Evolutionary conservation across 2,797 vertebrate genomes (phyloP).

Genomic region (Amblyopsis hoosieri): DNA sequence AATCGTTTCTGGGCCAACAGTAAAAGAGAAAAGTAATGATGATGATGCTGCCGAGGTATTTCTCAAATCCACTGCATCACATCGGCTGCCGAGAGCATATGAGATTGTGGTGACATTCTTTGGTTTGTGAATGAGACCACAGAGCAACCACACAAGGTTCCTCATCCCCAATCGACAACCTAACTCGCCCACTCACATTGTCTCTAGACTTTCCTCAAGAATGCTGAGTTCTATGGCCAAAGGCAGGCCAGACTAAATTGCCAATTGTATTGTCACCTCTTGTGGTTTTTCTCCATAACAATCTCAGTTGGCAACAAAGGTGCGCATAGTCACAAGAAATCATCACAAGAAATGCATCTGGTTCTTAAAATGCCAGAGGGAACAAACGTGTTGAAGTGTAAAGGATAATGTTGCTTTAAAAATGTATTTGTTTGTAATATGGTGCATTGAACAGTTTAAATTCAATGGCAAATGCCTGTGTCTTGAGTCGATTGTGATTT

Average conservation of each 20-base stretch:
- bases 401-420: conserved; percentile 1
- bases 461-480: too few relatives aligned
- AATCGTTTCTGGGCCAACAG: conserved; percentile 60
- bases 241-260: conserved; percentile 63
- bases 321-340: conserved; percentile 27
- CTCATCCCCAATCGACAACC: conserved; percentile 56
- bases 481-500: conserved; percentile 6
- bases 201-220: conserved; percentile 74
- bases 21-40: conserved; percentile 64
- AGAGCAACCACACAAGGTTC: conserved; percentile 69
- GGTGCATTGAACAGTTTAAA: too few relatives aligned
- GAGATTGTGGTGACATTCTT: conserved; percentile 79
- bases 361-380: conserved; percentile 22
- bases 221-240: conserved; percentile 72
- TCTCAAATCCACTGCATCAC: conserved; percentile 65
- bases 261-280: conserved; percentile 74
- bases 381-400: not conserved
- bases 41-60: conserved; percentile 58
- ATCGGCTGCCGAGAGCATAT: conserved; percentile 64
- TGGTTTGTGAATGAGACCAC: conserved; percentile 72
- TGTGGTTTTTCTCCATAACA: conserved; percentile 55
- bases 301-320: conserved; percentile 41
- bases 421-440: too few relatives aligned
- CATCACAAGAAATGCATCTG: conserved; percentile 28
- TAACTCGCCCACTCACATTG: conserved; percentile 70